Percentiles rank a stretch among this genome's conserved stretches.
These are phyloP conservation scores for Caenorhabditis auriculariae DNA, from an alignment of 2,888 invertebrate species.

Conservation along the genomic window DNA sequence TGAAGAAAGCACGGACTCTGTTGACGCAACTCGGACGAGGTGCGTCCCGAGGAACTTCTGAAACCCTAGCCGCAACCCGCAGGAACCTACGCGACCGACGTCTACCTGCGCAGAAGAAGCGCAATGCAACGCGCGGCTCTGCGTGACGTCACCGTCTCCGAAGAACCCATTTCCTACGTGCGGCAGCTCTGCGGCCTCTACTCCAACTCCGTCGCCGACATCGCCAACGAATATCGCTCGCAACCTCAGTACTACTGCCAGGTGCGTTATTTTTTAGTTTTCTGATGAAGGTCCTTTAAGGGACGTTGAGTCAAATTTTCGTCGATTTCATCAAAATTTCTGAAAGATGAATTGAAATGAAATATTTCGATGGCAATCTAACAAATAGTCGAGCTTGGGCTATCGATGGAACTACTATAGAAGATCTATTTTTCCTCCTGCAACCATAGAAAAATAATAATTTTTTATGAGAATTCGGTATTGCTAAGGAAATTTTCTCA, in stretches of 20 bases:
- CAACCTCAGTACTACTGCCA: constrained; percentile 49
- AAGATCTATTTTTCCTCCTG: no score
- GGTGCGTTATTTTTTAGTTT: constrained; percentile 63
- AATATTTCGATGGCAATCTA: no score
- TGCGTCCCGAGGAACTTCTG: neutral
- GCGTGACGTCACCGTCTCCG: constrained; percentile 38
- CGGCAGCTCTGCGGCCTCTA: constrained; percentile 41
- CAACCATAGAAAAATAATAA: no score
- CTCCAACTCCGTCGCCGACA: constrained; percentile 51
- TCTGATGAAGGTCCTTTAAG: no score
- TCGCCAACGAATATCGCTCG: constrained; percentile 45
- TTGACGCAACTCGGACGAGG: constrained; percentile 41
- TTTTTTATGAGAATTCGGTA: no score
- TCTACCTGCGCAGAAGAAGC: constrained; percentile 54
- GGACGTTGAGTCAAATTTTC: no score
- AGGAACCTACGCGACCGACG: constrained; percentile 57
- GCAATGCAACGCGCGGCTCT: constrained; percentile 42
- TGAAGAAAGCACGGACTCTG: constrained; percentile 46
- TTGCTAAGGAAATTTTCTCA: no score
- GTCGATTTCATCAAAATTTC: no score
- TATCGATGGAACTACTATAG: no score
- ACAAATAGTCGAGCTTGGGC: no score
- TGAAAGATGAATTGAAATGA: no score
- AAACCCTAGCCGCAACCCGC: neutral
- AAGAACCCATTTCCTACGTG: constrained; percentile 58